phyloP scores from a whole-genome alignment of 2,113 vertebrate species.

The Dasyurus viverrinus region DNA sequence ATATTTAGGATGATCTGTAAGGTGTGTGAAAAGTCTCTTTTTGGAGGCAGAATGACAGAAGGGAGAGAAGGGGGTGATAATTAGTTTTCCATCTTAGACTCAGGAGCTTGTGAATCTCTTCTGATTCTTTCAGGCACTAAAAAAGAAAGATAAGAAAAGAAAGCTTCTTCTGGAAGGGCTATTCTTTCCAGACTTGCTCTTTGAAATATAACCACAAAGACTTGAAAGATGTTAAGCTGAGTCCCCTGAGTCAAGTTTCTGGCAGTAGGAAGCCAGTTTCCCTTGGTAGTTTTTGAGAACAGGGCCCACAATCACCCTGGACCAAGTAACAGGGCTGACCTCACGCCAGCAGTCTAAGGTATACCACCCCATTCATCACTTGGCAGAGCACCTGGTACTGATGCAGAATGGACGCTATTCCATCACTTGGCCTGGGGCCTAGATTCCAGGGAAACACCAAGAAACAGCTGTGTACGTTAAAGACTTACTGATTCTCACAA shows the following conservation, averaged over 20 bases:
- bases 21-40: background rate
- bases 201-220: conserved; percentile 13
- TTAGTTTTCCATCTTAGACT: background rate
- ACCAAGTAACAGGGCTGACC: background rate
- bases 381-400: background rate
- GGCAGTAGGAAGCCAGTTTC: background rate
- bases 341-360: background rate
- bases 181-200: background rate
- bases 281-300: background rate
- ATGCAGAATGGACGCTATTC: background rate
- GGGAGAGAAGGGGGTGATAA: background rate
- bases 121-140: background rate
- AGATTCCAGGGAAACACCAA: background rate
- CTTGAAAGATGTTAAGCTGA: background rate
- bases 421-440: background rate
- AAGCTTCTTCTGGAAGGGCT: conserved; percentile 1
- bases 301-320: background rate
- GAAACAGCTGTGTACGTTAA: background rate
- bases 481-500: background rate
- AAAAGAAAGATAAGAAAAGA: background rate
- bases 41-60: background rate
- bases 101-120: background rate
- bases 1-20: background rate
- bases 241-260: conserved; percentile 24
- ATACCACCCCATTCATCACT: background rate